Base-by-base conservation (phyloP, 2,888 invertebrate genomes). In the Prostheceraeus crozeri region DNA sequence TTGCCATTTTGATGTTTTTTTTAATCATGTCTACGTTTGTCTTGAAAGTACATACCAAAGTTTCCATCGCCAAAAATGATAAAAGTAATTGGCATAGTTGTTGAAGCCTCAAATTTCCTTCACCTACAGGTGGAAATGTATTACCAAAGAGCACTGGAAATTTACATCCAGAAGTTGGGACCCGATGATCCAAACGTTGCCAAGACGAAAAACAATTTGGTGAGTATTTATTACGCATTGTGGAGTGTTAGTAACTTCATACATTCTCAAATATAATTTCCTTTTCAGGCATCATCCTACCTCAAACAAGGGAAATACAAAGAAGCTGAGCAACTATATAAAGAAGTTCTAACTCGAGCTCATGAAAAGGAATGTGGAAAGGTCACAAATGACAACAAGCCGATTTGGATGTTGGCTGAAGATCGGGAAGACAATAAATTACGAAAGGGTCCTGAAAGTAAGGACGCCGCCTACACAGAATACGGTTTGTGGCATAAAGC, bases 361-460 rank as follows among this genome's bases (percentile, higher is more conserved):
- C 98, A 98, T 77, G 98, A 96, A 79, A 82, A 88, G 68, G 94
- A 96, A 78, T 56, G 21, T 23, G 59, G 59, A 6, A 56, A 28
- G 46, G 53, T 64, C 68, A 33, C 79, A 85, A 87, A 84, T 61
- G 87, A 89, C 77, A 90, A 90, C 80, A 91, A 90, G 78, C 88
- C 90, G 6, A 91, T 93, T 73, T 90, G 89, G 89, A 87, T 91
- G 82, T 89, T 96, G 70, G 98, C 98, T 0, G 98, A 99, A 77
- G 96, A 98, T 73, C 82, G 94, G 4, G 36, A 56, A 23, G 33
- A 8, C n/a, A n/a, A n/a, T n/a, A n/a, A n/a, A n/a, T n/a, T n/a
- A n/a, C n/a, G n/a, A n/a, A n/a, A n/a, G n/a, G n/a, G n/a, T n/a
- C n/a, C n/a, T n/a, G n/a, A n/a, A n/a, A n/a, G n/a, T n/a, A n/a